A percentile compares a stretch with the other conserved stretches of the same genome.
These are phyloP conservation scores for Pangasius sanitwongsei DNA, from an alignment of 2,797 vertebrate species.

Conservation along the genomic window DNA sequence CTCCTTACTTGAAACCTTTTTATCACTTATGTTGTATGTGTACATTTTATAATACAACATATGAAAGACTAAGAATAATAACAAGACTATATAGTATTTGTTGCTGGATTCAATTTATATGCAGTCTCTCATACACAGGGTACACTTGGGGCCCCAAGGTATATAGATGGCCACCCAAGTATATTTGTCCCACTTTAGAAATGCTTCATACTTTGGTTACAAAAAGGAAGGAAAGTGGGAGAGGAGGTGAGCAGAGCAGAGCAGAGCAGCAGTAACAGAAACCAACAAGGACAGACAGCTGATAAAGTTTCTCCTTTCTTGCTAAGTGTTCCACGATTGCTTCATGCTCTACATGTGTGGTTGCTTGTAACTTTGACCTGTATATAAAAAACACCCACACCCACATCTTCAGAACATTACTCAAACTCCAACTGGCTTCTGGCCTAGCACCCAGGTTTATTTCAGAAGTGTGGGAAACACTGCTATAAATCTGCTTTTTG, in stretches of 20 bases:
- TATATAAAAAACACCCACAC: not conserved
- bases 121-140: not conserved
- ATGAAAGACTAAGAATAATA: not conserved
- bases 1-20: not conserved
- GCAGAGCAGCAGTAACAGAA: not conserved
- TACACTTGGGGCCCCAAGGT: not conserved
- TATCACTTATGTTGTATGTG: not conserved
- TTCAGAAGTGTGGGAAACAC: not conserved
- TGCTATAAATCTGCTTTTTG: not conserved
- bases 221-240: not conserved
- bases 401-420: not conserved
- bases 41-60: not conserved
- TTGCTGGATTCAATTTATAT: not conserved
- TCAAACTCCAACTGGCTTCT: not conserved
- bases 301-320: not conserved
- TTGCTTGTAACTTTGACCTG: not conserved
- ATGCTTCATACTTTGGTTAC: not conserved
- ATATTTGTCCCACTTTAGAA: not conserved
- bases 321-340: too few species aligned
- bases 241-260: not conserved
- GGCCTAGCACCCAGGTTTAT: not conserved
- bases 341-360: not conserved
- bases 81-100: not conserved
- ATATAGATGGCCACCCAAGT: not conserved
- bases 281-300: not conserved